phyloP scores from a whole-genome alignment of 2,113 vertebrate species.

The Gadus macrocephalus region DNA sequence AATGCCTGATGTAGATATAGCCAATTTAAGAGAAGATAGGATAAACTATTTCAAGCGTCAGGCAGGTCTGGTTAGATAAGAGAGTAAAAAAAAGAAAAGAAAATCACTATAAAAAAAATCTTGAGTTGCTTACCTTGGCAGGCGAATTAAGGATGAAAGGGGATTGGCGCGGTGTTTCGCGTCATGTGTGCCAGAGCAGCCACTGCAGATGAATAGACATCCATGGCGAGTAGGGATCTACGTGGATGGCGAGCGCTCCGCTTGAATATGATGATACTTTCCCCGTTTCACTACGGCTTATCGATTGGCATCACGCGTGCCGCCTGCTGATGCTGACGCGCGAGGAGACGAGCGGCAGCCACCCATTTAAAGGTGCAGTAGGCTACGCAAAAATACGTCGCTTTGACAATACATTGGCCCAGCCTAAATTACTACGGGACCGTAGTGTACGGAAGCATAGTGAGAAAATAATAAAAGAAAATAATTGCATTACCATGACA shows the following conservation, averaged over 20 bases:
- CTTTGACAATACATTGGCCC: no score
- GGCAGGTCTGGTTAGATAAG: no score
- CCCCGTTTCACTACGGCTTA: not conserved
- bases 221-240: not conserved
- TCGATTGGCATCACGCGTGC: not conserved
- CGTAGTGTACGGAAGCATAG: no score
- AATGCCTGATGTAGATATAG: no score
- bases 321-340: not conserved
- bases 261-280: not conserved
- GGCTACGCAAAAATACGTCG: not conserved
- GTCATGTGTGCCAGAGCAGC: not conserved
- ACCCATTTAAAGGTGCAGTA: not conserved
- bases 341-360: not conserved
- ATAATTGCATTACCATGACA: no score
- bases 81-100: no score
- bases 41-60: no score
- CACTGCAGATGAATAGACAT: not conserved
- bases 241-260: not conserved
- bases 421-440: no score
- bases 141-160: not conserved
- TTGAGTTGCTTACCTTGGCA: not conserved
- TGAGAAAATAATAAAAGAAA: no score
- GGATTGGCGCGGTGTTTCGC: not conserved
- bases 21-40: no score
- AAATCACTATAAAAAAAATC: no score